These are phyloP conservation scores for Scolopax mira DNA, from an alignment of 2,113 vertebrate species.

Conservation along the genomic window DNA sequence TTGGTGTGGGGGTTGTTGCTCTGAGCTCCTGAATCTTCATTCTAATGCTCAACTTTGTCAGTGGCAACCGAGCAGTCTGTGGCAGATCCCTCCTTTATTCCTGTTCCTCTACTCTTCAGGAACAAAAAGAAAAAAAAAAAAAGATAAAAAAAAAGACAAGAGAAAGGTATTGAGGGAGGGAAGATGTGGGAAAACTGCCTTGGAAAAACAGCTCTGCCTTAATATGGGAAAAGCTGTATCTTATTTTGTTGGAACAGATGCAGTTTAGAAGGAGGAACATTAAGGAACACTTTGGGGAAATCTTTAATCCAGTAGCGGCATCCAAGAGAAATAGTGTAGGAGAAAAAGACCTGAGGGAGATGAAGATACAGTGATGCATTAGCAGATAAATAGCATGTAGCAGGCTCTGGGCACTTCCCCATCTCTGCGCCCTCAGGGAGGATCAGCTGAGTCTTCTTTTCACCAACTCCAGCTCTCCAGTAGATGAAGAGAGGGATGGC, in stretches of 20 bases:
- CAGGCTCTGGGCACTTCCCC: neutral
- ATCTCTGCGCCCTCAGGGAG: neutral
- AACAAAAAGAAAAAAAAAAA: neutral
- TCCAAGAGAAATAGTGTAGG: slow-evolving; percentile 16
- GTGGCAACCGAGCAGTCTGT: neutral
- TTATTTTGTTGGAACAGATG: slow-evolving; percentile 31
- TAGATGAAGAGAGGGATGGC: neutral
- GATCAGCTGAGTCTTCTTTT: neutral
- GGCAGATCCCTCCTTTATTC: neutral
- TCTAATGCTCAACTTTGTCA: neutral
- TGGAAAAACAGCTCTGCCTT: neutral
- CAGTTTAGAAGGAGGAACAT: slow-evolving; percentile 3
- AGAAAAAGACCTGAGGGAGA: slow-evolving; percentile 48
- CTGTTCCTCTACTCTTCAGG: neutral
- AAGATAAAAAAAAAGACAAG: neutral
- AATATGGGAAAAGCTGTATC: neutral
- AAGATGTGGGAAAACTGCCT: neutral
- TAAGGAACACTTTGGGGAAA: slow-evolving; percentile 33
- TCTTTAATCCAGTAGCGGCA: slow-evolving; percentile 1
- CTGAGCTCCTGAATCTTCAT: neutral
- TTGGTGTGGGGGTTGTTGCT: neutral
- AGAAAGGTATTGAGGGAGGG: neutral
- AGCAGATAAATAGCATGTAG: neutral
- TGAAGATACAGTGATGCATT: neutral
- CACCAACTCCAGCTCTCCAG: neutral